Conservation (phyloP, 2,113 vertebrate genomes). For the Sclerurus mexicanus region DNA sequence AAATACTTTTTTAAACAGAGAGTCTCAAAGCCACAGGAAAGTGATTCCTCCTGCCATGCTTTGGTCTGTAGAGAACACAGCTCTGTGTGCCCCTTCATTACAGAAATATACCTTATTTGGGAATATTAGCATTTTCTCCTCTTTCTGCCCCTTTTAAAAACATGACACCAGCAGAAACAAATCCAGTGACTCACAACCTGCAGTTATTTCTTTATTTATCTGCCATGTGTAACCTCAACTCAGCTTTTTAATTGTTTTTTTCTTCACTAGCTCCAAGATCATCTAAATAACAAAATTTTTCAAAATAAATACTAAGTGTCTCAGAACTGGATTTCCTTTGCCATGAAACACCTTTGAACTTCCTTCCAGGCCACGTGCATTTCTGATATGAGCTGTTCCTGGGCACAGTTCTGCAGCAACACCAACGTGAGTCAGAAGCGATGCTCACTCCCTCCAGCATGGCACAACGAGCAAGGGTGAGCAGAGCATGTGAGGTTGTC, state of each 20-base stretch:
- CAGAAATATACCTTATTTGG: neutral
- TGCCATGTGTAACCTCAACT: neutral
- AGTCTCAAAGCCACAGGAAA: neutral
- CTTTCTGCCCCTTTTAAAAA: neutral
- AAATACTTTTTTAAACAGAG: neutral
- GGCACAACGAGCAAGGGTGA: neutral
- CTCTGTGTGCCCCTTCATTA: neutral
- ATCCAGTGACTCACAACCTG: neutral
- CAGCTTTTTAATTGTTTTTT: neutral
- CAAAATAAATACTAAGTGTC: neutral
- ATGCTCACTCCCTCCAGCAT: neutral
- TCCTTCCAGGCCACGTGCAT: neutral
- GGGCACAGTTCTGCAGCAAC: neutral
- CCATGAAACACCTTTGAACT: neutral
- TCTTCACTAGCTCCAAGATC: neutral
- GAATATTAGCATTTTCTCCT: neutral
- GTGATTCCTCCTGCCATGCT: neutral
- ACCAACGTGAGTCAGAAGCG: fast-evolving
- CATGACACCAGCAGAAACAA: neutral
- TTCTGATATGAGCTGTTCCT: neutral
- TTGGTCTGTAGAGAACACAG: neutral
- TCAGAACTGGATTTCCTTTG: neutral
- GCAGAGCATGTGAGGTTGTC: fast-evolving
- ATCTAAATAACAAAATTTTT: neutral
- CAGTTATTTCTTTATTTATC: neutral